Conservation (phyloP, 2,113 vertebrate species). For the Anhinga rufa region DNA sequence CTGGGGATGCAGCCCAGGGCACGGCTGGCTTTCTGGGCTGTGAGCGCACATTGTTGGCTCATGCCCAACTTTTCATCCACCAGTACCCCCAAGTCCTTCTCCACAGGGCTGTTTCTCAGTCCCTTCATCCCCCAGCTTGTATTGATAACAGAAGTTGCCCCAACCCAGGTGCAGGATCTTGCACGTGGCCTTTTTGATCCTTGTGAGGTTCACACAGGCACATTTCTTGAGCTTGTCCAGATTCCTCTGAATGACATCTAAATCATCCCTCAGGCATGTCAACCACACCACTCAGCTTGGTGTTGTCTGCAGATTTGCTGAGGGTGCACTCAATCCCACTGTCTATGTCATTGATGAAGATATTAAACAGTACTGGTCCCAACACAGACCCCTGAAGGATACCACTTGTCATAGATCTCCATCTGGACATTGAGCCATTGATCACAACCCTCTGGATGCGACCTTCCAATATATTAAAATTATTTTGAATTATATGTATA, state of each 20-base stretch:
- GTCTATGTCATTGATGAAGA: neutral
- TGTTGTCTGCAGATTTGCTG: neutral
- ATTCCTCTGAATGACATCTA: neutral
- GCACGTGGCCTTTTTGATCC: neutral
- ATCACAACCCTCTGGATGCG: neutral
- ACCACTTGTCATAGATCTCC: neutral
- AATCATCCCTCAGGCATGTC: neutral
- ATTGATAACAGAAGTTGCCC: too few species aligned
- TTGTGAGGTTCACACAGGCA: neutral
- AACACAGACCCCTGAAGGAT: neutral
- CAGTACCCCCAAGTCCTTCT: too few species aligned
- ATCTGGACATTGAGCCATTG: neutral
- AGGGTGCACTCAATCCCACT: neutral
- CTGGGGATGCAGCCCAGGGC: too few species aligned
- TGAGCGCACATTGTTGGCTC: too few species aligned
- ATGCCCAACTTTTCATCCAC: too few species aligned
- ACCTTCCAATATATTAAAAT: constrained; percentile 1
- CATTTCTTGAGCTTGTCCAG: neutral
- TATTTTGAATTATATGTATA: constrained; percentile 29
- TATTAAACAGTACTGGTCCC: neutral
- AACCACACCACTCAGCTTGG: neutral
- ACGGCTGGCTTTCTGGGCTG: too few species aligned
- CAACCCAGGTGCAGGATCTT: neutral
- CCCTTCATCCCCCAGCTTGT: too few species aligned
- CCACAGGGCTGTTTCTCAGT: too few species aligned